Conservation (phyloP, 2,888 invertebrate species). For the Aleiodes leptofemur region DNA sequence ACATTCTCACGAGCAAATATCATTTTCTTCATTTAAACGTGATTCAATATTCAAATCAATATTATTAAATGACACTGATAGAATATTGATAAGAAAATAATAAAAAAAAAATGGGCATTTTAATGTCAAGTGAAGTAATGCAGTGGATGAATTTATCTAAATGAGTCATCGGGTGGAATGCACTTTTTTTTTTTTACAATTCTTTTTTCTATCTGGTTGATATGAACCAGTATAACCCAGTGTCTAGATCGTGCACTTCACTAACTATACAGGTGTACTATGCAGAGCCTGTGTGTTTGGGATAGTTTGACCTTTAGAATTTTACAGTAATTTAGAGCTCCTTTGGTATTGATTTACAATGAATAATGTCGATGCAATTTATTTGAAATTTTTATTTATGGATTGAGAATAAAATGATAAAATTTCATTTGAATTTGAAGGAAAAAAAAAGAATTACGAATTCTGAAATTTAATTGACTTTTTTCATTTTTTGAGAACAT, state of each 20-base stretch:
- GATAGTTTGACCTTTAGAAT: slow-evolving; percentile 42
- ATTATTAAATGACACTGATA: neutral
- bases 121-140: neutral
- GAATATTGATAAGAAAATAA: neutral
- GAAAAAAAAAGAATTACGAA: no score
- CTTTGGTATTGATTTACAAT: slow-evolving; percentile 31
- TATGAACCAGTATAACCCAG: neutral
- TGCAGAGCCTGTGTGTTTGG: neutral
- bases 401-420: no score
- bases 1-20: neutral
- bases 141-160: neutral
- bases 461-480: no score
- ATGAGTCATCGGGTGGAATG: slow-evolving; percentile 24
- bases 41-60: neutral
- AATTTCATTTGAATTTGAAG: no score
- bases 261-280: slow-evolving; percentile 12
- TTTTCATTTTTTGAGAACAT: no score
- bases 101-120: neutral
- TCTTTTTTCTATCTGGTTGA: slow-evolving; percentile 6
- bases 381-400: slow-evolving; percentile 15
- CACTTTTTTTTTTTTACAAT: neutral
- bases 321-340: slow-evolving; percentile 38
- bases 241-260: slow-evolving; percentile 27
- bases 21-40: neutral
- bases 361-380: slow-evolving; percentile 6